phyloP scores from a whole-genome alignment of 2,888 invertebrate species.

The Hydrotaea cyrtoneurina region DNA sequence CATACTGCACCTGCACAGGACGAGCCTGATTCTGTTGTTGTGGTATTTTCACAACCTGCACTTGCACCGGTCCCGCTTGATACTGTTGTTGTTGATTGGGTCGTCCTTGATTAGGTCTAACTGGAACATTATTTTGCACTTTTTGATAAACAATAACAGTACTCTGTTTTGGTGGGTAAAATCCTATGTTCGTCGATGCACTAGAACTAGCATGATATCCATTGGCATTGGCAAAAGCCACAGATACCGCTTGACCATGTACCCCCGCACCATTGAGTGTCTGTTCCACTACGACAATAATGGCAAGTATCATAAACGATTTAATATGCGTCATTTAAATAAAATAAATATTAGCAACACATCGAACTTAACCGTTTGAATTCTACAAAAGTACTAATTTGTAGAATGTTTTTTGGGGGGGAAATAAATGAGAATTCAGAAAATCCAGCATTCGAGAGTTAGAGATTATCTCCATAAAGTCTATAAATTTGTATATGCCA shows the following conservation, averaged over 20 bases:
- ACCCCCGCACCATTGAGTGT: neutral
- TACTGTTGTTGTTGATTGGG: neutral
- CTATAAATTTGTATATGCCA: neutral
- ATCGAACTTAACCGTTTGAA: slow-evolving; percentile 22
- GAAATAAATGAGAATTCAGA: neutral
- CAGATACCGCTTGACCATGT: slow-evolving; percentile 30
- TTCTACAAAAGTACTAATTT: slow-evolving; percentile 41
- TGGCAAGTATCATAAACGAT: neutral
- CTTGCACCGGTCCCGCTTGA: neutral
- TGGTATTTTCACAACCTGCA: neutral
- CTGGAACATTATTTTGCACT: neutral
- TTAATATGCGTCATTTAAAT: neutral
- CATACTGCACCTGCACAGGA: neutral
- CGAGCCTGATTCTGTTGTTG: neutral
- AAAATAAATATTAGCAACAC: neutral
- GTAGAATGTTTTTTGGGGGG: neutral
- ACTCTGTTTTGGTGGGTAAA: no score
- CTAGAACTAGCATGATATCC: neutral
- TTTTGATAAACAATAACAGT: neutral
- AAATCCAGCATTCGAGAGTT: slow-evolving; percentile 25
- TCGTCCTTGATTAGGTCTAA: neutral
- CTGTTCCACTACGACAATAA: neutral
- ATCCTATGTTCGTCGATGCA: neutral
- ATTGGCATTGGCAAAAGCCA: neutral
- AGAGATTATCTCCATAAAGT: neutral